These are phyloP conservation scores for Halocynthia roretzi DNA, from an alignment of 23 tunicate genomes.

Conservation along the genomic window DNA sequence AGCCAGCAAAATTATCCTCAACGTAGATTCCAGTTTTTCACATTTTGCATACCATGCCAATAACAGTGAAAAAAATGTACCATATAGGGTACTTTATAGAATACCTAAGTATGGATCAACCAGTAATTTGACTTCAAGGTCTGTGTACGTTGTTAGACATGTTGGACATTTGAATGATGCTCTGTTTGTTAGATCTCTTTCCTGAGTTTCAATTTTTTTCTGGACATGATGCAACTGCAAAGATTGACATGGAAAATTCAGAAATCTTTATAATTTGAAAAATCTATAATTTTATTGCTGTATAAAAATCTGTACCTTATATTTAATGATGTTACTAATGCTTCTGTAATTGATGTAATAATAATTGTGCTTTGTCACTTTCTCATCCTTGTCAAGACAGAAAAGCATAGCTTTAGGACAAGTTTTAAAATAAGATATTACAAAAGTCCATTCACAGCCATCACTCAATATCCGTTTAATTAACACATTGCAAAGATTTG, in stretches of 20 bases:
- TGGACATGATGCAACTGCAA: conserved; percentile 76
- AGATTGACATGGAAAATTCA: neutral
- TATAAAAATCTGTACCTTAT: conserved; percentile 34
- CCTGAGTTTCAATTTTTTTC: conserved; percentile 74
- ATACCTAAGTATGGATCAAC: conserved; percentile 66
- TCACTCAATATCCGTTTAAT: no score
- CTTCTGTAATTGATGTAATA: conserved; percentile 86
- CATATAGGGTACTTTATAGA: no score
- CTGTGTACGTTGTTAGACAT: conserved; percentile 89
- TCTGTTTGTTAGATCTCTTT: conserved; percentile 77
- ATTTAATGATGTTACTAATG: conserved; percentile 74
- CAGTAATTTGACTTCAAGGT: conserved; percentile 75
- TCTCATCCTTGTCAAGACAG: conserved; percentile 50
- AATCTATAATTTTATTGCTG: no score
- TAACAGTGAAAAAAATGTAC: neutral
- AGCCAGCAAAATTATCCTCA: no score
- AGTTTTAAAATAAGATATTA: no score
- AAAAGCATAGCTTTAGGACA: neutral
- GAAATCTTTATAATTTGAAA: no score
- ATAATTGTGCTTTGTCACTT: conserved; percentile 60
- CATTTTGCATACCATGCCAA: neutral
- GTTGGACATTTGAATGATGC: conserved; percentile 90
- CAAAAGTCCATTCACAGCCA: no score
- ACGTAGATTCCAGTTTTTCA: no score
- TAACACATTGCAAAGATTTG: no score